Evolutionary conservation across 2,797 vertebrate species (phyloP).

Genomic region (Melopsittacus undulatus): DNA sequence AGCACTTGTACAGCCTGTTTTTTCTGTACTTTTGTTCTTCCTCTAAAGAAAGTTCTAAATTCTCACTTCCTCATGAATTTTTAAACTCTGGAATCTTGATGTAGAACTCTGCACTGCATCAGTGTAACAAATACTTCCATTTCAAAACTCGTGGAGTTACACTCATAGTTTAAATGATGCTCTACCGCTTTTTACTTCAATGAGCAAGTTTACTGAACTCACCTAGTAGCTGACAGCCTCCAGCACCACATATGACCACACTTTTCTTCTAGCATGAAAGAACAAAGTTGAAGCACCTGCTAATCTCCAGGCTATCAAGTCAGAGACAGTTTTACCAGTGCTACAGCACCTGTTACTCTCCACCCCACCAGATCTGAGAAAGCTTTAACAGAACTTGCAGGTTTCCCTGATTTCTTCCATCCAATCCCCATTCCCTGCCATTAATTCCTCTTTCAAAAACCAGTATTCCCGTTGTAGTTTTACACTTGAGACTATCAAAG

Average conservation of each 20-base stretch:
- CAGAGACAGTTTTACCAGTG: neutral
- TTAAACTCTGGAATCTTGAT: neutral
- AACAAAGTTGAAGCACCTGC: conserved; percentile 55
- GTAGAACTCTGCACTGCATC: neutral
- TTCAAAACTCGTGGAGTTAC: neutral
- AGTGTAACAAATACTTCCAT: neutral
- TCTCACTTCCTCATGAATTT: neutral
- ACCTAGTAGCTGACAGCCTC: neutral
- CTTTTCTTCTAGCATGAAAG: conserved; percentile 16
- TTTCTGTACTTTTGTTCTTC: neutral
- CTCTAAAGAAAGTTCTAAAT: neutral
- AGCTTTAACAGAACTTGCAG: conserved; percentile 55
- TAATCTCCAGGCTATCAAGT: conserved; percentile 13
- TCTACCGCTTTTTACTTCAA: neutral
- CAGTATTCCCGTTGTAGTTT: neutral
- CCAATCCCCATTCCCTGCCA: conserved; percentile 24
- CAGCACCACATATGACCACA: neutral
- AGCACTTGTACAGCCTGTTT: neutral
- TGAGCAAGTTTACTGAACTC: neutral
- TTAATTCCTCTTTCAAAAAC: conserved; percentile 54
- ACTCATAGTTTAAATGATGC: neutral
- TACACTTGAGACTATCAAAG: neutral
- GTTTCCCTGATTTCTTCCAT: conserved; percentile 54
- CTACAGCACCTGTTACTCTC: conserved; percentile 41
- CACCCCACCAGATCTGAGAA: neutral